These are phyloP conservation scores for Heterodera carotae DNA, from an alignment of 1,140 invertebrate species.

Conservation along the genomic window DNA sequence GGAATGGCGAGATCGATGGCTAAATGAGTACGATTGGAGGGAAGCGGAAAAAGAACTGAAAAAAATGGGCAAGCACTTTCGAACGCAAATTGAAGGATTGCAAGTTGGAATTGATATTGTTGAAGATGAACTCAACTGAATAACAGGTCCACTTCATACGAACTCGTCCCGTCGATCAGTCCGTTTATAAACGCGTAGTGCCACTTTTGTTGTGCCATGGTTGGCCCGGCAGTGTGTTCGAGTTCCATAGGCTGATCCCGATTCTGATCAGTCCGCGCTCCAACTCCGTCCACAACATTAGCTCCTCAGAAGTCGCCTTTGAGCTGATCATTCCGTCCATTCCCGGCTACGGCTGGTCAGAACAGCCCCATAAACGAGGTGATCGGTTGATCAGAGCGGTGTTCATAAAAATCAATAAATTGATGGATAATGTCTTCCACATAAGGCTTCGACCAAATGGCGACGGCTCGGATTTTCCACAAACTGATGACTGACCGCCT, in stretches of 20 bases:
- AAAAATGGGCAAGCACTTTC: constrained; percentile 27
- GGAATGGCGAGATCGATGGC: constrained; percentile 33
- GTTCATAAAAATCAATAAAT: too few relatives aligned
- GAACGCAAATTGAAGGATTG: constrained; percentile 44
- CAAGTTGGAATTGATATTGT: constrained; percentile 13
- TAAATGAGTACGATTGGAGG: constrained; percentile 40
- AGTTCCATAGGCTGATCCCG: constrained; percentile 81
- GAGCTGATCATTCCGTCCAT: constrained; percentile 79
- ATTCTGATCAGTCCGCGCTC: constrained; percentile 75
- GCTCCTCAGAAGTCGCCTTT: constrained; percentile 73
- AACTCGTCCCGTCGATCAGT: constrained; percentile 44
- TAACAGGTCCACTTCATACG: constrained; percentile 59
- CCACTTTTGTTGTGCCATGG: constrained; percentile 38
- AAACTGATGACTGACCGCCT: constrained; percentile 83
- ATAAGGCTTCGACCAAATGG: constrained; percentile 27
- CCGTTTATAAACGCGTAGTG: constrained; percentile 30
- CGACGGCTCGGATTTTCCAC: constrained; percentile 75
- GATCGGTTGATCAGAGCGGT: background rate
- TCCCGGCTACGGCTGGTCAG: constrained; percentile 83
- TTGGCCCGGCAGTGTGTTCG: constrained; percentile 78
- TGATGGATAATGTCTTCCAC: background rate
- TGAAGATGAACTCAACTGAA: too few relatives aligned
- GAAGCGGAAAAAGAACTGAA: constrained; percentile 36
- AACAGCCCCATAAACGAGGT: constrained; percentile 70
- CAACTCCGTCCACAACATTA: constrained; percentile 64